Percentiles rank a stretch among this genome's conserved stretches.
Evolutionary conservation across 2,113 vertebrate genomes (phyloP).

Genomic region (Aepyceros melampus): DNA sequence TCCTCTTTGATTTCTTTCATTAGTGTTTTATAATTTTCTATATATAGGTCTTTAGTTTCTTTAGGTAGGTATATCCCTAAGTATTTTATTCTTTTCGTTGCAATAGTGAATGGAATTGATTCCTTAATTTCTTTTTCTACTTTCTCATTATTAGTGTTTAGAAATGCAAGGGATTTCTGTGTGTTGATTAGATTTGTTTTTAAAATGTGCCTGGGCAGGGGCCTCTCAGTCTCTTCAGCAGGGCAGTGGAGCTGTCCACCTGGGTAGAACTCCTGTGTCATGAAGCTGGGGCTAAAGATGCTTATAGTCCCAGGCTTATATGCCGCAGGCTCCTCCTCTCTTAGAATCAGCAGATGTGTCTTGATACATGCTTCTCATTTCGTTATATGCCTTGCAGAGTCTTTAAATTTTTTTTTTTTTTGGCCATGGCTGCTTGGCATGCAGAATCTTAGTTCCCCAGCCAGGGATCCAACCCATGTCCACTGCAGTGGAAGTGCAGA

Average conservation of each 20-base stretch:
- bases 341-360: background rate
- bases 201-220: background rate
- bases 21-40: too few relatives aligned
- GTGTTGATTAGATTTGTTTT: too few relatives aligned
- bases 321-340: background rate
- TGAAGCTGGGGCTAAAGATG: background rate
- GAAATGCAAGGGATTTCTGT: too few relatives aligned
- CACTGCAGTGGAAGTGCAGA: background rate
- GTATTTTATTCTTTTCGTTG: too few relatives aligned
- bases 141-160: too few relatives aligned
- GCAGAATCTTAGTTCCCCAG: background rate
- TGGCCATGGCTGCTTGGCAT: background rate
- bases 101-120: too few relatives aligned
- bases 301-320: background rate
- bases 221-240: background rate
- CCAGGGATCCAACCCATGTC: background rate
- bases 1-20: too few relatives aligned
- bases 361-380: background rate
- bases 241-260: background rate
- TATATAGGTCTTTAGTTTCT: too few relatives aligned
- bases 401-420: background rate
- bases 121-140: too few relatives aligned
- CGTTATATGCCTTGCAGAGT: background rate
- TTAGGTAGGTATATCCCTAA: too few relatives aligned
- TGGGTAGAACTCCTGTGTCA: background rate